phyloP scores from a whole-genome alignment of 2,888 invertebrate species.

The Ischnus inquisitorius region DNA sequence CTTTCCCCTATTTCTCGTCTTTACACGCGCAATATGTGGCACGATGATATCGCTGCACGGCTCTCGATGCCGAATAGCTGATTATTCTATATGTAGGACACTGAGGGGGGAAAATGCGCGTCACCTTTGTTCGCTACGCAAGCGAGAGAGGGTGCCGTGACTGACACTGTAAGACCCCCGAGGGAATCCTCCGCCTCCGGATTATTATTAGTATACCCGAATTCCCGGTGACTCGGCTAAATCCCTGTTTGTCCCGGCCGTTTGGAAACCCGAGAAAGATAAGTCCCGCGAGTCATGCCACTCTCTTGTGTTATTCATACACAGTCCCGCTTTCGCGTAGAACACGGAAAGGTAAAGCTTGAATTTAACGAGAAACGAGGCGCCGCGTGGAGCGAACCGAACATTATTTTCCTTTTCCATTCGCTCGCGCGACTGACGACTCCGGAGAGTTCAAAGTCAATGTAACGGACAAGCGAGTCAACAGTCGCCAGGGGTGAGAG shows the following conservation, averaged over 20 bases:
- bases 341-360: background rate
- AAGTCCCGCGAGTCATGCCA: slow-evolving; percentile 47
- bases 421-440: background rate
- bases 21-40: background rate
- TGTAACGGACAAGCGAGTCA: background rate
- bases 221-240: slow-evolving; percentile 40
- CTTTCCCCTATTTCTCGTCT: too few species aligned
- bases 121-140: slow-evolving; percentile 1
- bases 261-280: slow-evolving; percentile 35
- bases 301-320: slow-evolving; percentile 26
- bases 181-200: background rate
- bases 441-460: background rate
- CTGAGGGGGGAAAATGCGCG: slow-evolving; percentile 5
- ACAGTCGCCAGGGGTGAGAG: background rate
- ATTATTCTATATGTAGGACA: slow-evolving; percentile 23
- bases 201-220: background rate
- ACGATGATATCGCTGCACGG: background rate
- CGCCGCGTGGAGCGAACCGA: background rate
- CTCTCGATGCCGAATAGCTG: background rate
- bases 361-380: background rate
- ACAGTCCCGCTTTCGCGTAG: background rate
- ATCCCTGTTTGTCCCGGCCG: slow-evolving; percentile 10
- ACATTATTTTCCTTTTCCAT: background rate
- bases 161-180: background rate
- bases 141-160: background rate